phyloP scores from a whole-genome alignment of 2,113 vertebrate species.

The Morone chrysops region DNA sequence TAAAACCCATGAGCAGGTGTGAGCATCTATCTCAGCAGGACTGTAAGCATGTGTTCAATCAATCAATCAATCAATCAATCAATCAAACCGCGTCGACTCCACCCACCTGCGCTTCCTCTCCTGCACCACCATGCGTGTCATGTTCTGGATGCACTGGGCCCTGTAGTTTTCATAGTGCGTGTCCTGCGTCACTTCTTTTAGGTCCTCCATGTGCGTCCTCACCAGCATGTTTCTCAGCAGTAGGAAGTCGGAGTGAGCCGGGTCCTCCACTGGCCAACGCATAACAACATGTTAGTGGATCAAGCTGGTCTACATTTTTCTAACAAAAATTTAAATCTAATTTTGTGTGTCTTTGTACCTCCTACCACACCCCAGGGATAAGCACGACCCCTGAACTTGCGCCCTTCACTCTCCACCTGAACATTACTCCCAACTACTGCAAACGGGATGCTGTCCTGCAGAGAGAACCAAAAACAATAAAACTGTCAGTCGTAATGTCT shows the following conservation, averaged over 20 bases:
- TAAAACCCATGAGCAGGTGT: constrained; percentile 70
- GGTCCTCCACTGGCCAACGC: constrained; percentile 79
- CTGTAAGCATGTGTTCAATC: background rate
- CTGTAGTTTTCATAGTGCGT: constrained; percentile 97
- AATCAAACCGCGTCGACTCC: background rate
- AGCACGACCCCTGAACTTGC: constrained; percentile 75
- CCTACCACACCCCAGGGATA: constrained; percentile 86
- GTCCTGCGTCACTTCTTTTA: constrained; percentile 95
- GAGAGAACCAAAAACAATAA: background rate
- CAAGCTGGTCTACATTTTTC: background rate
- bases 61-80: background rate
- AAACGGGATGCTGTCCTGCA: constrained; percentile 83
- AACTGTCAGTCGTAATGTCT: background rate
- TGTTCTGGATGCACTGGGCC: constrained; percentile 94
- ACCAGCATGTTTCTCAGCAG: constrained; percentile 97
- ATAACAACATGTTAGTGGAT: background rate
- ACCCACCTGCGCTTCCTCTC: constrained; percentile 92
- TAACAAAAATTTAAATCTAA: no score
- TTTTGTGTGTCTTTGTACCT: constrained; percentile 65
- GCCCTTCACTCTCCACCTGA: constrained; percentile 80
- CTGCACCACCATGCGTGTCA: constrained; percentile 94
- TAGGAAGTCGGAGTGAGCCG: constrained; percentile 92
- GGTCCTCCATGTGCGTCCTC: constrained; percentile 97
- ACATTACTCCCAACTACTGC: constrained; percentile 84
- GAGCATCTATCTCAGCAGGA: background rate